Evolutionary conservation across 2,888 invertebrate species (phyloP).

Genomic region (Drosophila acutilabella): DNA sequence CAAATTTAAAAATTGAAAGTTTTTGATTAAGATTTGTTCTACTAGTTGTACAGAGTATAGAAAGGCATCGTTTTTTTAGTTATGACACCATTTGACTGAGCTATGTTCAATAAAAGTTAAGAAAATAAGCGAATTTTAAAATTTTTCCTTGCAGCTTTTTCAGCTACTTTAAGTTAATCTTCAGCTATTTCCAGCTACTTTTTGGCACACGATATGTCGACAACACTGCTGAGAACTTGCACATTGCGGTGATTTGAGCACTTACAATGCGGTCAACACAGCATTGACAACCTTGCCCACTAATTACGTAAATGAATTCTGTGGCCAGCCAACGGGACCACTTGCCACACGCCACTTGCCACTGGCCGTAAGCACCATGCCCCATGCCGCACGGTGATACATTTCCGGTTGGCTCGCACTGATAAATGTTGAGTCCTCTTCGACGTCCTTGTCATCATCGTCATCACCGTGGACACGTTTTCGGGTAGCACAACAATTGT

Average conservation of each 20-base stretch:
- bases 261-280: constrained; percentile 63
- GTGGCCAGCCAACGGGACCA: constrained; percentile 39
- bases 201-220: too few relatives aligned
- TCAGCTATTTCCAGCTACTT: too few relatives aligned
- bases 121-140: too few relatives aligned
- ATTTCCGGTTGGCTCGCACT: constrained; percentile 43
- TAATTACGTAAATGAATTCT: constrained; percentile 78
- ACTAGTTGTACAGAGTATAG: too few relatives aligned
- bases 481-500: constrained; percentile 51
- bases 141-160: too few relatives aligned
- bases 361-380: too few relatives aligned
- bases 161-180: too few relatives aligned
- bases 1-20: too few relatives aligned
- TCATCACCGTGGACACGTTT: not conserved
- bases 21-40: too few relatives aligned
- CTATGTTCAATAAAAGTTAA: too few relatives aligned
- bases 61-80: too few relatives aligned
- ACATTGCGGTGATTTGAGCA: constrained; percentile 67
- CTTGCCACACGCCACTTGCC: constrained; percentile 20
- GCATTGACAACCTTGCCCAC: constrained; percentile 63
- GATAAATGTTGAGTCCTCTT: constrained; percentile 68
- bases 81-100: too few relatives aligned
- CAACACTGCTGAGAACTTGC: not conserved
- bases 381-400: constrained; percentile 27
- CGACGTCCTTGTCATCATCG: constrained; percentile 6